Evolutionary conservation across 64 coral and sea anemone species (phyloP), one percentile per base, ranked within the genome.

Genomic region (Hydrozoanthus tunicans): DNA sequence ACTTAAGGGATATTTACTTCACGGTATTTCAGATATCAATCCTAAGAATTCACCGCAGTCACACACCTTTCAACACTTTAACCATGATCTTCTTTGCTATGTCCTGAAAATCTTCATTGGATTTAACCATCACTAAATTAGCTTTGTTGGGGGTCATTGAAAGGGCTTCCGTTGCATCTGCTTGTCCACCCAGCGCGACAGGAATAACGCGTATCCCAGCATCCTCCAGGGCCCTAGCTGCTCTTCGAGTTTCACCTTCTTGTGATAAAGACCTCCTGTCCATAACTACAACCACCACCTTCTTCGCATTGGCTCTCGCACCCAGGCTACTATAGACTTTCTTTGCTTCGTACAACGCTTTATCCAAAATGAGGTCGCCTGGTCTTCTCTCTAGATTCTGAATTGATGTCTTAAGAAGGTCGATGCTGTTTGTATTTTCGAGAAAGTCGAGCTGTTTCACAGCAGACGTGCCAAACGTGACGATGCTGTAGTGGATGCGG

Each of bases 241-340:
- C 80, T 70, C 43, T 79, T 7, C 59, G 56, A 27, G 89, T 73
- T 26, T 95, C 93, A 27, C 88, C 51, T 15, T 91, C 75, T 4
- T 20, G 77, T n/a, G 73, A 91, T 25, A 77, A 77, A 61, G 94
- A 93, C 69, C 78, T 89, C 26, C 90, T 93, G 54, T 98, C 96
- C 17, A 81, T 64, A 3, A 99, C 86, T 14, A 99, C 83, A 13
- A 96, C 97, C 0, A 99, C 53, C 5, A 99, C 83, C 81, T 99
- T 99, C 72, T 77, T 95, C 0, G 94, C 94, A 52, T 90, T 84
- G n/a, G 90, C 79, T 17, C 96, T 81, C 52, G 91, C 86, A 55
- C 77, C 93, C 43, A 81, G 81, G 17, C 80, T 90, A 7, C 60
- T 58, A 75, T 95, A 95, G 13, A 95, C 8, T 65, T 78, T 58